Percentiles rank a stretch among this genome's conserved stretches.
Evolutionary conservation across 2,888 invertebrate species (phyloP).

Genomic region (Didymodactylos carnosus): DNA sequence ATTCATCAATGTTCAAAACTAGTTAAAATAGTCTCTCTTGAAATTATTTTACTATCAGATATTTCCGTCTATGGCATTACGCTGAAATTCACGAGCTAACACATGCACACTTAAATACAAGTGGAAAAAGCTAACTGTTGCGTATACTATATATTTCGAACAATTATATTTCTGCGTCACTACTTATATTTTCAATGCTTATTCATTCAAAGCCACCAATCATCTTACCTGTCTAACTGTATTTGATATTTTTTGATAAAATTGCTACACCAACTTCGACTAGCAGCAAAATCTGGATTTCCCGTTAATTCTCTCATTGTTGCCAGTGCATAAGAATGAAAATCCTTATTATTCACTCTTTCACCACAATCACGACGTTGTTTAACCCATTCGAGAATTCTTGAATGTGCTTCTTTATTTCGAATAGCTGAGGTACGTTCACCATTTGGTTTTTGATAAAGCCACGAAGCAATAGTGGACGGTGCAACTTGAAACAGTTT

Average conservation of each 20-base stretch:
- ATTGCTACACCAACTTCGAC: not conserved
- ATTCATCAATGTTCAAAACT: no score
- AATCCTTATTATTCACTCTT: not conserved
- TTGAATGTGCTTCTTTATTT: not conserved
- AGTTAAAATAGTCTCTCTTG: no score
- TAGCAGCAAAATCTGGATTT: not conserved
- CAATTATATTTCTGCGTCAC: no score
- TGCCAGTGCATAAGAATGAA: not conserved
- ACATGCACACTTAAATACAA: no score
- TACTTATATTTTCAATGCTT: not conserved
- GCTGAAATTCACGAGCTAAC: no score
- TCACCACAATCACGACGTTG: not conserved
- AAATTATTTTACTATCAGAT: no score
- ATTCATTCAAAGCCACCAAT: not conserved
- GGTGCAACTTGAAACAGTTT: conserved; percentile 1
- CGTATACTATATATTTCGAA: no score
- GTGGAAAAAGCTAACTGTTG: no score
- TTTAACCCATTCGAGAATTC: not conserved
- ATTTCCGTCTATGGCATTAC: no score
- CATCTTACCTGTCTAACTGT: not conserved
- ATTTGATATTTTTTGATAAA: not conserved
- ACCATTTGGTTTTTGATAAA: not conserved
- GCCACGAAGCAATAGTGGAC: not conserved
- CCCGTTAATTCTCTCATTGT: not conserved
- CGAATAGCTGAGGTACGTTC: not conserved